Percentiles rank a stretch among this genome's conserved stretches.
phyloP scores from a whole-genome alignment of 2,797 vertebrate species.

The Sebastiscus albofasciatus region DNA sequence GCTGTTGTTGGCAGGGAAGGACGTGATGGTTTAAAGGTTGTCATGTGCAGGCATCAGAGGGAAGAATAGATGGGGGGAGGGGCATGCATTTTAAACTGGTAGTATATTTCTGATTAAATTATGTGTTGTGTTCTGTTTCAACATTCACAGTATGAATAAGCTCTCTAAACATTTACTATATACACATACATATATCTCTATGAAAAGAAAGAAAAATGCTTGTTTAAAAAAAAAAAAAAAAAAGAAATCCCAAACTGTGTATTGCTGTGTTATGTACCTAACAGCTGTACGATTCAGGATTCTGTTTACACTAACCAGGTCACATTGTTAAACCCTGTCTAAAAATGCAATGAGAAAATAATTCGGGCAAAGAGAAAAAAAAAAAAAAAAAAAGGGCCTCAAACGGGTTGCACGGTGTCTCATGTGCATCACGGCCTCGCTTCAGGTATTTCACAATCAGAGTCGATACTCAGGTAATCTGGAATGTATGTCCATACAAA shows the following conservation, averaged over 20 bases:
- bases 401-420: conserved; percentile 86
- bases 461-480: conserved; percentile 97
- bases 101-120: conserved; percentile 89
- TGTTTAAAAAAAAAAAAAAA: conserved; percentile 81
- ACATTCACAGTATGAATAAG: conserved; percentile 96
- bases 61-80: conserved; percentile 50
- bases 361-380: conserved; percentile 35
- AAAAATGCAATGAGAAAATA: conserved; percentile 74
- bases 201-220: conserved; percentile 81
- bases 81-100: conserved; percentile 83
- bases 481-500: conserved; percentile 87
- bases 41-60: conserved; percentile 36
- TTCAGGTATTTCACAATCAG: conserved; percentile 93
- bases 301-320: conserved; percentile 92
- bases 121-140: conserved; percentile 90
- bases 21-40: conserved; percentile 64
- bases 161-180: conserved; percentile 78
- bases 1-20: conserved; percentile 84
- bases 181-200: conserved; percentile 58
- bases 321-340: conserved; percentile 82
- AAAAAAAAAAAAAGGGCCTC: conserved; percentile 76
- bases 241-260: conserved; percentile 86
- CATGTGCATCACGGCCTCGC: conserved; percentile 82
- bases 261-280: conserved; percentile 89
- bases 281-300: conserved; percentile 89